A percentile compares a stretch with the other conserved stretches of the same genome.
phyloP scores from a whole-genome alignment of 2,113 vertebrate genomes.

The Hyaena hyaena region DNA sequence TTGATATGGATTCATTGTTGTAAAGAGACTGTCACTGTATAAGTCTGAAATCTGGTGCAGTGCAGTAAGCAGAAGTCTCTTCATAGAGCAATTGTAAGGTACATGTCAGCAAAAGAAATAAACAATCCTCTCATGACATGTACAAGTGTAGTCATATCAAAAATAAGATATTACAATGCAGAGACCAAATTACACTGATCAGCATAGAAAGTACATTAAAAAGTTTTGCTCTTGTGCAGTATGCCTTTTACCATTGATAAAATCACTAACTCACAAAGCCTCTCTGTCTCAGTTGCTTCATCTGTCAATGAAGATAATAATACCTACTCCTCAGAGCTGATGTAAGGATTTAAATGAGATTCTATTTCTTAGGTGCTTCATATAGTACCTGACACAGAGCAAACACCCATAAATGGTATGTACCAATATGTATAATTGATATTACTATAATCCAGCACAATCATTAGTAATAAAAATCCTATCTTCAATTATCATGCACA shows the following conservation, averaged over 20 bases:
- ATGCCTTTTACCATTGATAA: background rate
- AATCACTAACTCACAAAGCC: background rate
- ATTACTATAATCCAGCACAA: background rate
- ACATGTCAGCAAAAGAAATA: background rate
- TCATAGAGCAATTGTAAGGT: background rate
- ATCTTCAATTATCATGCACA: background rate
- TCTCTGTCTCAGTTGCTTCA: background rate
- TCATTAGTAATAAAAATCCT: background rate
- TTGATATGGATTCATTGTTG: background rate
- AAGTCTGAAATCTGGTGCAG: slow-evolving; percentile 3
- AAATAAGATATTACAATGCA: background rate
- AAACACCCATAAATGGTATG: background rate
- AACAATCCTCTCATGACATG: background rate
- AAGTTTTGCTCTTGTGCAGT: background rate
- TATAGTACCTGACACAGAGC: background rate
- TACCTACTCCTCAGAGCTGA: background rate
- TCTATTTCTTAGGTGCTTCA: background rate
- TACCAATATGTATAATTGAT: background rate
- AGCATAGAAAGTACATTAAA: background rate
- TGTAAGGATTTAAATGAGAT: background rate
- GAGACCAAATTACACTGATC: background rate
- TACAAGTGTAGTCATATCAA: background rate
- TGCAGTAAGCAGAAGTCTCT: background rate
- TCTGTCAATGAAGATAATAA: background rate
- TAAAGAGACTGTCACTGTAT: background rate